These are phyloP conservation scores for Ahaetulla prasina DNA, from an alignment of 2,113 vertebrate species.

Conservation along the genomic window DNA sequence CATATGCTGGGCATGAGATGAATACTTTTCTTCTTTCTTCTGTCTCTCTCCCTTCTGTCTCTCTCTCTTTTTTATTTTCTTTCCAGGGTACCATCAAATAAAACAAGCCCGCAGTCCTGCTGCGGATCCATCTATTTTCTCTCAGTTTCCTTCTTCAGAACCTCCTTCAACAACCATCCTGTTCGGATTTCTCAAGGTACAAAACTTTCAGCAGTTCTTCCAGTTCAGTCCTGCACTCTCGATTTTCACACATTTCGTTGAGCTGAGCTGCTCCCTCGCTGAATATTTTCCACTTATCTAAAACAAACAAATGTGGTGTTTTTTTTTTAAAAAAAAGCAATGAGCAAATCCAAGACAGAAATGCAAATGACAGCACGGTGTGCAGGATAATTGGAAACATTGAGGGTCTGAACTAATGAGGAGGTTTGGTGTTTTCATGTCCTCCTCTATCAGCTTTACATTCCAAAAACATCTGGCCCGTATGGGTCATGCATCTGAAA, in stretches of 20 bases:
- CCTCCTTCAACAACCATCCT: conserved; percentile 74
- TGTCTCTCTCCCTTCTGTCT: neutral
- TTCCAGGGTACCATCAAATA: conserved; percentile 71
- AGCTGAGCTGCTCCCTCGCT: conserved; percentile 78
- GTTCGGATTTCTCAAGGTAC: conserved; percentile 77
- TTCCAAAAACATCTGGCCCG: neutral
- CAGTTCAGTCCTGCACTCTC: conserved; percentile 76
- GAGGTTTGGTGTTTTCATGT: conserved; percentile 6
- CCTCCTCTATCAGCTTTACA: neutral
- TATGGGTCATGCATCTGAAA: neutral
- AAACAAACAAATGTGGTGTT: conserved; percentile 45
- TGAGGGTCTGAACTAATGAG: conserved; percentile 23
- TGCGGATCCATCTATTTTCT: conserved; percentile 69
- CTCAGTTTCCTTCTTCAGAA: conserved; percentile 54
- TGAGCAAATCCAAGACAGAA: conserved; percentile 28
- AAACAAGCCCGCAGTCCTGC: conserved; percentile 75
- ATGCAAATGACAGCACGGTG: conserved; percentile 36
- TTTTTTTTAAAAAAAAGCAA: neutral
- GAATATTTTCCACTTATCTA: conserved; percentile 83
- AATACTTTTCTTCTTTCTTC: conserved; percentile 60
- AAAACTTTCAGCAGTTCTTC: conserved; percentile 81
- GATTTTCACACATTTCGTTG: conserved; percentile 77
- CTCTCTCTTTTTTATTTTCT: conserved; percentile 20
- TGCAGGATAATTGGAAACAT: neutral
- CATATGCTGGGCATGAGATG: conserved; percentile 68